Conservation (phyloP, 2,113 vertebrate species). For the Ciconia stormi region DNA sequence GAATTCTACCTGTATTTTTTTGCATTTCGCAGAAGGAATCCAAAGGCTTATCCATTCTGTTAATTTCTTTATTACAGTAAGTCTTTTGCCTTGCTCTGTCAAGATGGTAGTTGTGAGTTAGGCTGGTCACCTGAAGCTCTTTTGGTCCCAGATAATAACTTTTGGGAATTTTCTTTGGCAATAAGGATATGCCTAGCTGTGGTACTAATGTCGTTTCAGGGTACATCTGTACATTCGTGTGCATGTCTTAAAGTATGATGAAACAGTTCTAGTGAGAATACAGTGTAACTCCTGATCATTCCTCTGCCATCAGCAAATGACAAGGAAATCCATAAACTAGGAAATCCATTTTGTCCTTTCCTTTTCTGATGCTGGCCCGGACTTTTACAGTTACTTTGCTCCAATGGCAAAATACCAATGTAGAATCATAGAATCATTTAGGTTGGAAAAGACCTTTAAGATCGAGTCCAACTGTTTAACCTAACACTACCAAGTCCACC, state of each 20-base stretch:
- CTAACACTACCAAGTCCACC: not conserved
- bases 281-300: not conserved
- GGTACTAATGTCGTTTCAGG: not conserved
- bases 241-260: not conserved
- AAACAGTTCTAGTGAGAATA: not conserved
- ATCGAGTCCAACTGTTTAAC: not conserved
- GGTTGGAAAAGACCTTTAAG: not conserved
- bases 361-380: not conserved
- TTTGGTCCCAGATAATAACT: not conserved
- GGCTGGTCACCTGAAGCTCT: not conserved
- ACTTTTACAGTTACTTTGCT: not conserved
- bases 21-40: not conserved
- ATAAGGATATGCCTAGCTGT: not conserved
- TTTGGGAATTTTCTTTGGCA: not conserved
- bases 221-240: not conserved
- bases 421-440: not conserved
- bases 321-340: not conserved
- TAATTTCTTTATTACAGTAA: not conserved
- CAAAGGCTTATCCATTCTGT: not conserved
- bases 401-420: not conserved
- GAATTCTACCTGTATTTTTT: not conserved
- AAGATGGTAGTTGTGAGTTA: not conserved
- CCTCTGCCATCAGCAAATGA: not conserved
- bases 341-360: not conserved
- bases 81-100: not conserved